Evolutionary conservation across 1,140 invertebrate species (phyloP).

Genomic region (Tenebrio molitor): DNA sequence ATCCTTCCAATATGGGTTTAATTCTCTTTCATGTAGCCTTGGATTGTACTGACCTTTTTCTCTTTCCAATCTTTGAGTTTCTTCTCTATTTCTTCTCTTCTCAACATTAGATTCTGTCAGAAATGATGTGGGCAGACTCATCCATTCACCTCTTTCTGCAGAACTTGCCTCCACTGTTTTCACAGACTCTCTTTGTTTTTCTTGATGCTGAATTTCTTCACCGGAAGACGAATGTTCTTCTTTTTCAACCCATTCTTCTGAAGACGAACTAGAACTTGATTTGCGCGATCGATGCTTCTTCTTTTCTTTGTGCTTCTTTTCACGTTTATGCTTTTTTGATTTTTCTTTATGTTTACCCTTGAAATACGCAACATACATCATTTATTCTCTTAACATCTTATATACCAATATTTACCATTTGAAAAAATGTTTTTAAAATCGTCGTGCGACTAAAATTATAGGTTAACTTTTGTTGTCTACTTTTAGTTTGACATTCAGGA

Average conservation of each 20-base stretch:
- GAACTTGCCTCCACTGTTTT: not conserved
- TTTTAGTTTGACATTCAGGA: too few species aligned
- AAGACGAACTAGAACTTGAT: conserved; percentile 45
- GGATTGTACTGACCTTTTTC: conserved; percentile 76
- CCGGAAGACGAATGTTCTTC: not conserved
- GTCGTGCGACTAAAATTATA: too few species aligned
- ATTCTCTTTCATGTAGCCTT: conserved; percentile 80
- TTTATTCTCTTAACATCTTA: too few species aligned
- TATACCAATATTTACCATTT: too few species aligned
- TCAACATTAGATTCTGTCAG: conserved; percentile 64
- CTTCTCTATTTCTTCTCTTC: conserved; percentile 59
- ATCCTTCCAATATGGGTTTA: conserved; percentile 95
- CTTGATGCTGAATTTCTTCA: conserved; percentile 14
- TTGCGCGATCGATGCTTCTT: conserved; percentile 44
- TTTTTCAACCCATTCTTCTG: conserved; percentile 64
- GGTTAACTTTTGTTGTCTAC: not conserved
- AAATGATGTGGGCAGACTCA: conserved; percentile 66
- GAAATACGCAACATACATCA: too few species aligned
- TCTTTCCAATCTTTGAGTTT: conserved; percentile 56
- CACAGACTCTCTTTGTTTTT: conserved; percentile 43
- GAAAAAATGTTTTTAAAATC: too few species aligned
- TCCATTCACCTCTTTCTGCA: conserved; percentile 68
- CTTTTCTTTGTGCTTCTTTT: conserved; percentile 55
- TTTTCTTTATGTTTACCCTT: conserved; percentile 60
- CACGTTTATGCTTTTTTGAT: conserved; percentile 56